A percentile compares a stretch with the other conserved stretches of the same genome.
These are phyloP conservation scores for Chitala chitala DNA, from an alignment of 2,113 vertebrate genomes.

Conservation along the genomic window DNA sequence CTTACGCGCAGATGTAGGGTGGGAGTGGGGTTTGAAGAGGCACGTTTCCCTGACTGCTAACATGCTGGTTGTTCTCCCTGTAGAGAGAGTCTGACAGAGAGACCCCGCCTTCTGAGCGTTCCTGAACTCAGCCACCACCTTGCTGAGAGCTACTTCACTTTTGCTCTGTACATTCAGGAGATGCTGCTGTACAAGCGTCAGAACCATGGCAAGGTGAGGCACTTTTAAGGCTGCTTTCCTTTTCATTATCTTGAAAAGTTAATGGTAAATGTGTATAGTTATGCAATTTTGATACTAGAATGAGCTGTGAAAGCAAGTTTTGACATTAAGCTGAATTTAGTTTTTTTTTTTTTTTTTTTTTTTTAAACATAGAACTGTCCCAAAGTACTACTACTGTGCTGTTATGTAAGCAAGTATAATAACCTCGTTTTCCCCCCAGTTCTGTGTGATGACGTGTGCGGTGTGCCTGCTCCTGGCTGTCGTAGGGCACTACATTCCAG, in stretches of 20 bases:
- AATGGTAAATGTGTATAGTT: background rate
- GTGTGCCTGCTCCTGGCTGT: conserved; percentile 77
- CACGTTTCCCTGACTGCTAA: background rate
- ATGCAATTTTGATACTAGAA: too few species aligned
- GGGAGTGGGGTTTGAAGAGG: background rate
- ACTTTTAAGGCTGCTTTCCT: too few species aligned
- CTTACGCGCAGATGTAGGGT: background rate
- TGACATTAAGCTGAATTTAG: too few species aligned
- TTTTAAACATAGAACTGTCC: too few species aligned
- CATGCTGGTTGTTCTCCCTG: conserved; percentile 26
- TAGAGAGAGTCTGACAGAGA: conserved; percentile 72
- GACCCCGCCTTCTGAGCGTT: conserved; percentile 83
- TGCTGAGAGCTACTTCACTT: conserved; percentile 92
- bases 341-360: too few species aligned
- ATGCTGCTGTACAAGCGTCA: conserved; percentile 89
- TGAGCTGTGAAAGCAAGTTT: too few species aligned
- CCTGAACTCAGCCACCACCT: conserved; percentile 91
- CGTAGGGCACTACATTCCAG: conserved; percentile 93
- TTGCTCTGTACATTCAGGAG: conserved; percentile 84
- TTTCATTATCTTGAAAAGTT: background rate
- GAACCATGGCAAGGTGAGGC: conserved; percentile 85
- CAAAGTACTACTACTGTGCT: background rate
- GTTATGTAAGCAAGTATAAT: background rate
- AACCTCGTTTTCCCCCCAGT: conserved; percentile 61
- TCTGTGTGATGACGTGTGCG: conserved; percentile 83